Evolutionary conservation across 2,113 vertebrate genomes (phyloP).

Genomic region (Ameiurus melas): DNA sequence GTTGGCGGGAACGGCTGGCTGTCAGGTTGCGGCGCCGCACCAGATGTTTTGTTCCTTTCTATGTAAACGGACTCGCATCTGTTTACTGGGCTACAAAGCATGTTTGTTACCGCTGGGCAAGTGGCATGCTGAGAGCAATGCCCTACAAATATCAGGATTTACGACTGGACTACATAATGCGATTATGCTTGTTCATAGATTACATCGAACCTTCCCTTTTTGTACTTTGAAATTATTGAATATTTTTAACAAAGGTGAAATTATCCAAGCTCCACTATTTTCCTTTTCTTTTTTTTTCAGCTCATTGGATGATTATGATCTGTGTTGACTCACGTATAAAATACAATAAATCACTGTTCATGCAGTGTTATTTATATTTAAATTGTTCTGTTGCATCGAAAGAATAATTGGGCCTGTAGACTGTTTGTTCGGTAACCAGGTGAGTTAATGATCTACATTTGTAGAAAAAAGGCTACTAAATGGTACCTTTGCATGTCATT

Average conservation of each 20-base stretch:
- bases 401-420: neutral
- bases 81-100: constrained; percentile 79
- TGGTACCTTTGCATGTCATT: neutral
- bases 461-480: neutral
- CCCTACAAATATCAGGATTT: constrained; percentile 20
- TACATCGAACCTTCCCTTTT: neutral
- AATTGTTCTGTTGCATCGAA: too few relatives aligned
- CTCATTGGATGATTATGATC: neutral
- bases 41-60: constrained; percentile 81
- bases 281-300: neutral
- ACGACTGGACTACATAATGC: constrained; percentile 1
- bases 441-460: neutral
- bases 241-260: constrained; percentile 10
- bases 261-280: neutral
- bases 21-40: constrained; percentile 71
- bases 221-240: neutral
- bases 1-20: constrained; percentile 78
- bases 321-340: neutral
- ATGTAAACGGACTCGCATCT: constrained; percentile 79
- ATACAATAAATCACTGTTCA: neutral
- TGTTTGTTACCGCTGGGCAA: constrained; percentile 76
- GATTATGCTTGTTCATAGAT: constrained; percentile 13
- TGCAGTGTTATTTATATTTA: neutral
- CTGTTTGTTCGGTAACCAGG: neutral
- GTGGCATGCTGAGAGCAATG: constrained; percentile 41